Percentiles rank a stretch among this genome's conserved stretches.
Evolutionary conservation across 2,797 vertebrate genomes (phyloP).

Genomic region (Scyliorhinus canicula): DNA sequence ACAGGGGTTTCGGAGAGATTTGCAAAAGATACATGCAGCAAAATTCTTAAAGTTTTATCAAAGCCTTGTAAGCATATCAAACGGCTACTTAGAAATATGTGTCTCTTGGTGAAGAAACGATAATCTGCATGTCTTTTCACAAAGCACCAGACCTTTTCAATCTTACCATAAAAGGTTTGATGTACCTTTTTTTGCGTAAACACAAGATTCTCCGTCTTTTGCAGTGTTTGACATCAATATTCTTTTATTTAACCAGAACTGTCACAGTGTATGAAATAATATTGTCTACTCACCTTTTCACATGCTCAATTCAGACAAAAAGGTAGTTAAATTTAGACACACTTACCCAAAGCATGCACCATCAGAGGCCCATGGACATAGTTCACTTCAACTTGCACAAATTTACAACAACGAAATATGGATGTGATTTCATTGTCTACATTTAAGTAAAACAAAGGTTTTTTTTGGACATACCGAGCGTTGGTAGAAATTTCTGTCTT

Average conservation of each 20-base stretch:
- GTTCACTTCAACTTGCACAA: background rate
- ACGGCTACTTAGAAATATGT: background rate
- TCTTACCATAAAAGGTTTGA: background rate
- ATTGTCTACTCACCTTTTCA: background rate
- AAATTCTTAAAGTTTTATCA: background rate
- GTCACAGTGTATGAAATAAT: slow-evolving; percentile 10
- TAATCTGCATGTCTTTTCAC: background rate
- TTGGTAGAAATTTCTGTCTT: background rate
- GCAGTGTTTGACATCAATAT: slow-evolving; percentile 22
- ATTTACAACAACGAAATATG: background rate
- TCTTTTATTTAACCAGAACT: slow-evolving; percentile 13
- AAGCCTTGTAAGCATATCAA: background rate
- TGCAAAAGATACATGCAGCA: background rate
- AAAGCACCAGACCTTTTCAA: background rate
- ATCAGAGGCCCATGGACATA: background rate
- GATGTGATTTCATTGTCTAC: background rate
- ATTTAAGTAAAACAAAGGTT: background rate
- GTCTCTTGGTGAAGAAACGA: background rate
- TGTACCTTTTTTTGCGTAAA: background rate
- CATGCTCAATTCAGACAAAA: background rate
- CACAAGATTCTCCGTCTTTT: background rate
- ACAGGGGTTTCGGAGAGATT: background rate
- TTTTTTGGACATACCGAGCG: background rate
- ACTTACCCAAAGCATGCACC: background rate
- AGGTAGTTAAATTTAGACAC: slow-evolving; percentile 10